Evolutionary conservation across 1,140 invertebrate genomes (phyloP), one percentile per base, ranked within the genome.

Genomic region (Drosophila lowei): DNA sequence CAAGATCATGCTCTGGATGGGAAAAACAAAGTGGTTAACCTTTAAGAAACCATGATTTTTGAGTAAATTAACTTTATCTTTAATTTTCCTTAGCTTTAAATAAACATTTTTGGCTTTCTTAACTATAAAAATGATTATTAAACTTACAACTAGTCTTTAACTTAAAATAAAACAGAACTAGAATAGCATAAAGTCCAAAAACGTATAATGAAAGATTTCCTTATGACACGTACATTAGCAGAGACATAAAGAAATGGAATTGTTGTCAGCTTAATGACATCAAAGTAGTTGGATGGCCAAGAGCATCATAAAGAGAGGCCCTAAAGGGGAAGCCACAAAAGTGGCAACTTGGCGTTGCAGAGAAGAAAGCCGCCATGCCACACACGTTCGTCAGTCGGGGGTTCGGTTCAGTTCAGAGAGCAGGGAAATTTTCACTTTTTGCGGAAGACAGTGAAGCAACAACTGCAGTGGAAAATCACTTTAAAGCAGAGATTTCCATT

Each of bases 401-500:
- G 30, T 30, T 30, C 43, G 43, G 65, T 68, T 67, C 63, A 68
- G 65, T 68, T 68, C 49, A 67, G 49, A 18, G 48, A 62, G 63
- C 65, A 78, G 80, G 86, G 84, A 85, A 85, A 85, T 76, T 86
- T 84, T 88, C 83, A 83, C 83, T 86, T 88, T 88, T 83, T 38
- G 83, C 61, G 65, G 64, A 60, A 86, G 66, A 85, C 58, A 48
- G 48, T 54, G 43, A 72, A 62, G 30, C 43, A 58, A 42, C 43
- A 58, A 42, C 23, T 70, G 66, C 50, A 55, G 21, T 71, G 70
- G 53, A 48, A 65, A 65, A 46, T 60, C 60, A 50, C 38, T 55
- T 57, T 72, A 74, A 76, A 57, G 23, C 41, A 0, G n/a, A 58
- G 64, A 50, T 46, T 59, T 71, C 47, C 55, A 34, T 59, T 71